Evolutionary conservation across 2,113 vertebrate genomes (phyloP).

Genomic region (Sorex fumeus): DNA sequence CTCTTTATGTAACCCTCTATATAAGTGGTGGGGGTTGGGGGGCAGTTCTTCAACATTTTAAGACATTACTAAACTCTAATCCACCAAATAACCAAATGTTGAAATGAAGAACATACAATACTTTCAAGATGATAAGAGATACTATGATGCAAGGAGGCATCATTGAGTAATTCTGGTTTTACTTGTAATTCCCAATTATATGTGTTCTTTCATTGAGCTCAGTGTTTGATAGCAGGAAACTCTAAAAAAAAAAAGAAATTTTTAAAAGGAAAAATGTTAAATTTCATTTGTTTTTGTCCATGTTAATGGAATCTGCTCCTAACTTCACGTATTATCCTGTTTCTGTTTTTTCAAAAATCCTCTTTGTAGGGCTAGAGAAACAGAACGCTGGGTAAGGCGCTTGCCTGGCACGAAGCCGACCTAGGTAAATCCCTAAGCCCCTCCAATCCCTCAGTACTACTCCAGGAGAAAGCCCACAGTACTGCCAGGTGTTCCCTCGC

Average conservation of each 20-base stretch:
- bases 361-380: background rate
- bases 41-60: background rate
- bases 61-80: conserved; percentile 4
- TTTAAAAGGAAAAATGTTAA: background rate
- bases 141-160: background rate
- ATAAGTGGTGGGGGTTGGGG: no score
- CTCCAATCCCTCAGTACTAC: no score
- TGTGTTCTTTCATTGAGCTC: background rate
- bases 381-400: no score
- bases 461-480: no score
- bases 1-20: background rate
- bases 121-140: background rate
- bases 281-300: background rate
- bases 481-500: no score
- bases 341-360: fast-evolving
- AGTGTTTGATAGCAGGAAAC: background rate
- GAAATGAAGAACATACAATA: background rate
- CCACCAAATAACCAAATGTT: background rate
- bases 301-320: background rate
- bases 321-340: background rate
- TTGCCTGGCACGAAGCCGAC: no score
- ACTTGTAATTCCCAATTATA: background rate
- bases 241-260: no score
- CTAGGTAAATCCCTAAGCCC: no score
- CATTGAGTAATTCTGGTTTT: background rate